Evolutionary conservation across 2,888 invertebrate species (phyloP).

Genomic region (Thymelicus acteon): DNA sequence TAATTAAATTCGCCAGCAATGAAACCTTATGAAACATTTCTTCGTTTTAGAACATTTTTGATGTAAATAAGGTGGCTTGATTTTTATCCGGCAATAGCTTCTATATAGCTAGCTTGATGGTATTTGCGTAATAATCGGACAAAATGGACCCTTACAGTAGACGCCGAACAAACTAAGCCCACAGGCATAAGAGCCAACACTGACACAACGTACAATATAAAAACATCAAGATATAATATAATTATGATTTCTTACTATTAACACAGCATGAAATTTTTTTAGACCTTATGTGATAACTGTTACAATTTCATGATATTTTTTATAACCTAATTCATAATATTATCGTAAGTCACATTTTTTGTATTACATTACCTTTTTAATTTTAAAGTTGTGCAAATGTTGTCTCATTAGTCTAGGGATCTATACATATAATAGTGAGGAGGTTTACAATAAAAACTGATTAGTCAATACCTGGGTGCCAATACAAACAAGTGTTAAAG

Average conservation of each 20-base stretch:
- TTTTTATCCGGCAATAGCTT: background rate
- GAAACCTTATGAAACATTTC: no score
- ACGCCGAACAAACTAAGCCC: conserved; percentile 60
- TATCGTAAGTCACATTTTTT: no score
- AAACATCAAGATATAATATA: background rate
- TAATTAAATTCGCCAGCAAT: no score
- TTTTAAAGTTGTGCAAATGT: conserved; percentile 26
- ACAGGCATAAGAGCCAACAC: conserved; percentile 53
- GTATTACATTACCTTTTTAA: no score
- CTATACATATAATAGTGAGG: conserved; percentile 31
- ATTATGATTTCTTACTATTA: background rate
- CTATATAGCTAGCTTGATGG: background rate
- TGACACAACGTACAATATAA: conserved; percentile 41
- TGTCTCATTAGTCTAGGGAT: conserved; percentile 24
- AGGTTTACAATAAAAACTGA: conserved; percentile 59
- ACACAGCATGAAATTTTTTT: no score
- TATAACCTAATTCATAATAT: background rate
- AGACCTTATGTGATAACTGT: no score
- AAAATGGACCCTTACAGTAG: conserved; percentile 62
- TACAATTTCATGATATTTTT: background rate
- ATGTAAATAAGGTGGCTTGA: no score
- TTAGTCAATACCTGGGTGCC: conserved; percentile 74
- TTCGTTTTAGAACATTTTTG: no score
- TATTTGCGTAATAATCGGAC: conserved; percentile 28
- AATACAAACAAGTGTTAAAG: conserved; percentile 84